Base-by-base conservation (phyloP, 1,140 invertebrate genomes). In the Lordiphosa mommai region DNA sequence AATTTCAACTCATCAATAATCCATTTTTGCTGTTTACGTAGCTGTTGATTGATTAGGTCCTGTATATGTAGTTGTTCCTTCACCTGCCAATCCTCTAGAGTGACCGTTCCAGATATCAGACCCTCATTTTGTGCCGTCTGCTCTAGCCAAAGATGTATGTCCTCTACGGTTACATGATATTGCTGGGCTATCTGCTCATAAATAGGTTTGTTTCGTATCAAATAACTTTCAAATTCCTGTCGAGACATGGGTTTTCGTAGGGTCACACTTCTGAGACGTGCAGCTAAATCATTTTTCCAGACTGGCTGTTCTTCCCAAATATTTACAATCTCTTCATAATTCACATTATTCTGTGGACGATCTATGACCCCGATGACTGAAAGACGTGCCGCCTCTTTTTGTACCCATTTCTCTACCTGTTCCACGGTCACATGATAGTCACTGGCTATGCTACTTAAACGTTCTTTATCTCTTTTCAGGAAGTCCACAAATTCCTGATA, bases 361-460 rank as follows among this genome's bases (percentile, higher is more conserved):
- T 85, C 64, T 9, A 88, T 79, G 0, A 70, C 65, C 2, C 86
- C 80, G 4, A 88, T 70, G 0, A 86, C 47, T 4, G 87, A 77
- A 3, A 88, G 55, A 1, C 87, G 60, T 2, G 79, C 79, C 0
- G 77, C 72, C 44, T 88, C 87, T 23, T 79, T 76, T 44, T 86
- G 72, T 9, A 88, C 79, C 86, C 86, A 88, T 14, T 70, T 63
- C 29, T 88, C 84, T 1, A 88, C 84, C 50, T 88, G 87, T 13
- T 88, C 87, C 7, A 88, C 86, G 1, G 87, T 88, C 13, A 87
- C 33, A 34, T 88, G 87, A n/a, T 88, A 88, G 13, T 88, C 73
- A 8, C 41, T 48, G 6, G 79, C 86, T 17, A 88, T 87, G 46
- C 57, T 51, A 13, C 63, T 56, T 9, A 88, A 38, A 1, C 87